These are phyloP conservation scores for Enteromius fasciolatus DNA, from an alignment of 2,797 vertebrate genomes.

Conservation along the genomic window DNA sequence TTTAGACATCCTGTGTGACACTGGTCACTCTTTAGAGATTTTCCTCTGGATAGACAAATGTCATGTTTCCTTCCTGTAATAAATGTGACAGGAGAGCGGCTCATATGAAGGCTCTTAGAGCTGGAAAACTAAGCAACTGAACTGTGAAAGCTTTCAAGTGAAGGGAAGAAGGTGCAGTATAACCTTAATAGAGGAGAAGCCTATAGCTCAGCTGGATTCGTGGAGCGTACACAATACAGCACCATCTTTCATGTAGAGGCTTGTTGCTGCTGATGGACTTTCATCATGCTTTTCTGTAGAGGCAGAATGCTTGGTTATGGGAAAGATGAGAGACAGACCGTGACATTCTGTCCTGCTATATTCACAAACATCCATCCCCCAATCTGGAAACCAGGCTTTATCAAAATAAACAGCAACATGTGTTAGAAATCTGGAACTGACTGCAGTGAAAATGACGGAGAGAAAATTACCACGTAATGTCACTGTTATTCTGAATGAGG, in stretches of 20 bases:
- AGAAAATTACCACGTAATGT: background rate
- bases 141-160: slow-evolving; percentile 50
- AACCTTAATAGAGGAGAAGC: slow-evolving; percentile 35
- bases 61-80: slow-evolving; percentile 30
- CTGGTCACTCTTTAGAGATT: background rate
- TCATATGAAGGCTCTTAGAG: slow-evolving; percentile 26
- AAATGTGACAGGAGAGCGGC: slow-evolving; percentile 33
- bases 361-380: slow-evolving; percentile 31
- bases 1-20: background rate
- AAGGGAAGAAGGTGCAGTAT: slow-evolving; percentile 26
- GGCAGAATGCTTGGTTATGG: too few relatives aligned
- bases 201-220: slow-evolving; percentile 33
- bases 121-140: slow-evolving; percentile 42
- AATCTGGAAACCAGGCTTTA: slow-evolving; percentile 24
- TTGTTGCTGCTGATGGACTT: slow-evolving; percentile 50
- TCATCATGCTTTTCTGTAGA: slow-evolving; percentile 36
- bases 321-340: background rate
- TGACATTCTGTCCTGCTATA: slow-evolving; percentile 28
- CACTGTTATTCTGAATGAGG: background rate
- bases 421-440: slow-evolving; percentile 19
- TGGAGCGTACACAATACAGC: slow-evolving; percentile 1
- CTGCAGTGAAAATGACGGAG: slow-evolving; percentile 5
- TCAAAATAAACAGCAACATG: slow-evolving; percentile 15
- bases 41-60: slow-evolving; percentile 34
- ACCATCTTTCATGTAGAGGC: slow-evolving; percentile 40